Conservation (phyloP, 2,113 vertebrate species). For the Eretmochelys imbricata region DNA sequence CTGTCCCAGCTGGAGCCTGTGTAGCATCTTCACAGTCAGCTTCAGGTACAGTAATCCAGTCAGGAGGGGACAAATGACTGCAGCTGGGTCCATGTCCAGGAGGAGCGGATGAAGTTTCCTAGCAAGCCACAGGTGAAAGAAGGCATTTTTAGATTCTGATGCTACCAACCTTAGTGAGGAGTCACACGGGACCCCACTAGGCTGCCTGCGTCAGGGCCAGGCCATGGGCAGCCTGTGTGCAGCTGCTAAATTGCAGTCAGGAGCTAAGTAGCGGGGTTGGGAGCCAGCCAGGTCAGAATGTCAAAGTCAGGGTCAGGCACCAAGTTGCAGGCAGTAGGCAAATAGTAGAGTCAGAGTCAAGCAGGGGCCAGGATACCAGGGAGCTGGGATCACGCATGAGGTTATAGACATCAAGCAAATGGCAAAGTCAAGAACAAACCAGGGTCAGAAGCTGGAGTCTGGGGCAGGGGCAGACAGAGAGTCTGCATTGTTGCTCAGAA, state of each 20-base stretch:
- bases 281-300: background rate
- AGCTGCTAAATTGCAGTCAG: no score
- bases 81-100: background rate
- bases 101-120: background rate
- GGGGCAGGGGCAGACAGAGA: no score
- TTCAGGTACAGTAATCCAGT: background rate
- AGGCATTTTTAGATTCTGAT: background rate
- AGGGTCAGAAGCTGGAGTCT: no score
- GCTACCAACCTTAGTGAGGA: background rate
- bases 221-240: no score
- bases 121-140: background rate
- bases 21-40: background rate
- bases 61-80: background rate
- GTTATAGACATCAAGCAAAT: background rate
- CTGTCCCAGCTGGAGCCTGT: no score
- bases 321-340: background rate
- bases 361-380: background rate
- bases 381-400: background rate
- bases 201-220: no score
- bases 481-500: no score
- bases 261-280: background rate
- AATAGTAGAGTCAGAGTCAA: background rate
- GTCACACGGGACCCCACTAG: background rate
- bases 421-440: background rate
- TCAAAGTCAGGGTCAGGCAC: background rate